These are phyloP conservation scores for Tarsius wallacei DNA, from an alignment of 2,797 vertebrate genomes.

Conservation along the genomic window DNA sequence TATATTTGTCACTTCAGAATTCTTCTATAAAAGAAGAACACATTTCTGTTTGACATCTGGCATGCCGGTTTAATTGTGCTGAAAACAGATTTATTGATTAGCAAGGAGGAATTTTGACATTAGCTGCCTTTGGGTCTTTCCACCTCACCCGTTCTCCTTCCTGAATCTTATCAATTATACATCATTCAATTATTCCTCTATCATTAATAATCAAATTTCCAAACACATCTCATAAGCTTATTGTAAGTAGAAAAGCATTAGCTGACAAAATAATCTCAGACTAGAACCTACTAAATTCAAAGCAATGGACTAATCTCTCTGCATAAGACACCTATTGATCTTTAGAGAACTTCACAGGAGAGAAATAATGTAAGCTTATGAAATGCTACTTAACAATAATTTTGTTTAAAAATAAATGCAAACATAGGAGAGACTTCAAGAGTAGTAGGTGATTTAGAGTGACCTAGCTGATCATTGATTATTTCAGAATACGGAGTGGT, in stretches of 20 bases:
- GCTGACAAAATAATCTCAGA: neutral
- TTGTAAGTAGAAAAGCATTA: neutral
- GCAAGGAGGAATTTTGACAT: neutral
- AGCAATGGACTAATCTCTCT: neutral
- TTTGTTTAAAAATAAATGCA: neutral
- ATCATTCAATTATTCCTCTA: neutral
- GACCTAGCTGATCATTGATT: neutral
- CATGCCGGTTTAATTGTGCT: neutral
- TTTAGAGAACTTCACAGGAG: neutral
- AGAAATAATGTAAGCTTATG: neutral
- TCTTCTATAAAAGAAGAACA: neutral
- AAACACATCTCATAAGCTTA: neutral
- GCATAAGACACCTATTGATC: neutral
- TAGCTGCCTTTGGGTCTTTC: neutral
- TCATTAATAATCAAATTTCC: neutral
- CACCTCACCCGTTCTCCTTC: neutral
- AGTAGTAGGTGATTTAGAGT: neutral
- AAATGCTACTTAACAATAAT: neutral
- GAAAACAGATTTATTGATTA: conserved; percentile 6
- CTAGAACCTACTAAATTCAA: neutral
- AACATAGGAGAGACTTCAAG: neutral
- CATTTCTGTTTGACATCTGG: neutral
- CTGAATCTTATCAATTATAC: neutral
- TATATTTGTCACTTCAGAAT: neutral
- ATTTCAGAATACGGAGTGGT: neutral